Evolutionary conservation across 2,113 vertebrate genomes (phyloP).

Genomic region (Channa argus): DNA sequence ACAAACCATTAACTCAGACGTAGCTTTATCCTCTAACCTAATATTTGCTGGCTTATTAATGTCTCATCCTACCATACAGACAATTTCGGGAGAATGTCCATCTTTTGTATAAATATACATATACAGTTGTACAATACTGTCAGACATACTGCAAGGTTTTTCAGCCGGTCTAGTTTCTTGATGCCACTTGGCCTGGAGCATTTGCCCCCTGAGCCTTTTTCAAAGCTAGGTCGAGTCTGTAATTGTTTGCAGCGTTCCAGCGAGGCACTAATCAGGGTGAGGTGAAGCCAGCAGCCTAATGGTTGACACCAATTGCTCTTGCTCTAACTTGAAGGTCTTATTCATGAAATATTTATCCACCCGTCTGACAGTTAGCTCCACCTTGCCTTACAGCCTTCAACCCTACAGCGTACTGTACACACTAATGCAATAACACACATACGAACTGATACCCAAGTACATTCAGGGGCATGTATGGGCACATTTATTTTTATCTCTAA

Average conservation of each 20-base stretch:
- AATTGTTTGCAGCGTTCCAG: slow-evolving; percentile 71
- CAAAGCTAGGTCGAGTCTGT: slow-evolving; percentile 46
- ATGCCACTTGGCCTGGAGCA: slow-evolving; percentile 29
- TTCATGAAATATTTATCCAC: slow-evolving; percentile 66
- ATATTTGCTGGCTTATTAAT: slow-evolving; percentile 16
- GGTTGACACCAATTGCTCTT: slow-evolving; percentile 71
- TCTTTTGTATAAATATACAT: too few species aligned
- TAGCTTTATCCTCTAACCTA: background rate
- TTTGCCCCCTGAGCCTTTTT: slow-evolving; percentile 39
- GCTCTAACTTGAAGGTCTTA: slow-evolving; percentile 58
- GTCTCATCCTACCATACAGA: background rate
- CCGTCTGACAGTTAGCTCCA: slow-evolving; percentile 56
- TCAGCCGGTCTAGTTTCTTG: slow-evolving; percentile 26
- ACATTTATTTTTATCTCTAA: background rate
- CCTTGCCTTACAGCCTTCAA: slow-evolving; percentile 7
- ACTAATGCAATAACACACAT: background rate
- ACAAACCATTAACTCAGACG: background rate
- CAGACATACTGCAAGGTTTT: slow-evolving; percentile 15
- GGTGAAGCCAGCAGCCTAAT: slow-evolving; percentile 33
- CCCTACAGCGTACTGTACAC: background rate
- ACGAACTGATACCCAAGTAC: background rate
- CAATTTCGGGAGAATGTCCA: too few species aligned
- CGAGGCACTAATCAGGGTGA: slow-evolving; percentile 54
- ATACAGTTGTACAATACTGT: slow-evolving; percentile 2
- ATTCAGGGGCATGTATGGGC: background rate